These are phyloP conservation scores for Mormyrops boulengeri DNA, from an alignment of 2,797 vertebrate species.

Conservation along the genomic window DNA sequence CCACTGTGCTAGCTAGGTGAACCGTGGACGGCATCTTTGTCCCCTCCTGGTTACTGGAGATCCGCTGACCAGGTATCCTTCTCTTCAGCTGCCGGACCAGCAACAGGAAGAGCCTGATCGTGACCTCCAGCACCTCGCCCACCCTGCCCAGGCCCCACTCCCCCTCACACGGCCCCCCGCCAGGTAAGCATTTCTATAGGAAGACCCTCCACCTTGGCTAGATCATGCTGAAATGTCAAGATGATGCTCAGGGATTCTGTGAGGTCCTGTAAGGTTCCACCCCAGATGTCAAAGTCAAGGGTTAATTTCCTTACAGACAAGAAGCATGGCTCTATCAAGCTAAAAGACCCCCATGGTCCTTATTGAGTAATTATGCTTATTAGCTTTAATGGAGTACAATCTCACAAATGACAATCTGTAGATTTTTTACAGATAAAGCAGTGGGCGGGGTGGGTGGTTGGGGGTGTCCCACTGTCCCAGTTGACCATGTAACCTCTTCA, in stretches of 20 bases:
- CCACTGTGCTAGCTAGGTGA: neutral
- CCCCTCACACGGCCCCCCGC: constrained; percentile 82
- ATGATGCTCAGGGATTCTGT: neutral
- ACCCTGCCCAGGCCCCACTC: constrained; percentile 90
- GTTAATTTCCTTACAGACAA: neutral
- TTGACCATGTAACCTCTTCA: neutral
- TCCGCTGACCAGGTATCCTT: constrained; percentile 21
- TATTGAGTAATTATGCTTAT: neutral
- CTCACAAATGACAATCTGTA: neutral
- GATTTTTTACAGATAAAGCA: neutral
- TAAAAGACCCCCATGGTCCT: neutral
- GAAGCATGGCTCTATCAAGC: neutral
- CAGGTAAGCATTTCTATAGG: constrained; percentile 65
- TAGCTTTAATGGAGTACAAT: neutral
- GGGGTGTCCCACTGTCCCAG: neutral
- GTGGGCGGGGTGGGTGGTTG: neutral
- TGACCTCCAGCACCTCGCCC: constrained; percentile 91
- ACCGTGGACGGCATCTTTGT: neutral
- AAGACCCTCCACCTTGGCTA: neutral
- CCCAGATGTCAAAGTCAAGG: neutral
- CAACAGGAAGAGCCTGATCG: constrained; percentile 95
- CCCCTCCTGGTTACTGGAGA: neutral
- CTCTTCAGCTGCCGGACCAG: constrained; percentile 83
- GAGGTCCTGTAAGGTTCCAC: neutral
- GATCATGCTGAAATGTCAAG: neutral